Percentiles rank a stretch among this genome's conserved stretches.
Evolutionary conservation across 2,113 vertebrate species (phyloP).

Genomic region (Hystrix brachyura): DNA sequence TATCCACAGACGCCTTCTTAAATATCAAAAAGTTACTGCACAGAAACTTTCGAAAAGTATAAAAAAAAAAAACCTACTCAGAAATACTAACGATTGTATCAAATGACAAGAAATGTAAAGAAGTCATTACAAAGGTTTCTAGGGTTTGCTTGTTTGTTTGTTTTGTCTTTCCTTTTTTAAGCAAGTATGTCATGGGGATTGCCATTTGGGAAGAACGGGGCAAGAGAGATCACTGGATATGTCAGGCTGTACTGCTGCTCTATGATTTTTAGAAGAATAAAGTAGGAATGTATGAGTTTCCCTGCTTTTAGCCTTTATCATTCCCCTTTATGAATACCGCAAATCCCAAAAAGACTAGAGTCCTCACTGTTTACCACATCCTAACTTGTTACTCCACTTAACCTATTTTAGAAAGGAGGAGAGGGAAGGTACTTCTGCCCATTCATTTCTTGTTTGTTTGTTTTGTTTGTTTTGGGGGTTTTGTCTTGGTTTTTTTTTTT

Average conservation of each 20-base stretch:
- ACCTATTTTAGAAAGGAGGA: neutral
- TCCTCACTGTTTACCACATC: neutral
- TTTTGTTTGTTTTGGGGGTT: no score
- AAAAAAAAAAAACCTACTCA: conserved; percentile 18
- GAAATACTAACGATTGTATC: conserved; percentile 67
- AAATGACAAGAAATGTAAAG: conserved; percentile 69
- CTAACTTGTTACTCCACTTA: neutral
- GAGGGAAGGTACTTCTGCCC: neutral
- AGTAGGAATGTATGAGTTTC: neutral
- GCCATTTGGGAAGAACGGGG: conserved; percentile 41
- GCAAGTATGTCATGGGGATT: conserved; percentile 51
- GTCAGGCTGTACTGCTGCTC: conserved; percentile 42
- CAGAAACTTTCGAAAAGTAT: conserved; percentile 67
- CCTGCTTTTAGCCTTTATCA: conserved; percentile 11
- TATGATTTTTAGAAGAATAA: conserved; percentile 55
- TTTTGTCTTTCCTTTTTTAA: neutral
- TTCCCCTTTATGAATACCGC: neutral
- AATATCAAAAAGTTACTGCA: conserved; percentile 73
- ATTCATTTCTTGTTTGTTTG: neutral
- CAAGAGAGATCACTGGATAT: conserved; percentile 56
- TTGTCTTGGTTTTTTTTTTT: no score
- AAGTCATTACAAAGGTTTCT: conserved; percentile 61
- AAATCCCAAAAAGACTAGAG: neutral
- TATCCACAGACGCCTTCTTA: conserved; percentile 52
- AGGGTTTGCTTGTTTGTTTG: neutral